These are phyloP conservation scores for Otocyon megalotis DNA, from an alignment of 2,113 vertebrate species.

Conservation along the genomic window DNA sequence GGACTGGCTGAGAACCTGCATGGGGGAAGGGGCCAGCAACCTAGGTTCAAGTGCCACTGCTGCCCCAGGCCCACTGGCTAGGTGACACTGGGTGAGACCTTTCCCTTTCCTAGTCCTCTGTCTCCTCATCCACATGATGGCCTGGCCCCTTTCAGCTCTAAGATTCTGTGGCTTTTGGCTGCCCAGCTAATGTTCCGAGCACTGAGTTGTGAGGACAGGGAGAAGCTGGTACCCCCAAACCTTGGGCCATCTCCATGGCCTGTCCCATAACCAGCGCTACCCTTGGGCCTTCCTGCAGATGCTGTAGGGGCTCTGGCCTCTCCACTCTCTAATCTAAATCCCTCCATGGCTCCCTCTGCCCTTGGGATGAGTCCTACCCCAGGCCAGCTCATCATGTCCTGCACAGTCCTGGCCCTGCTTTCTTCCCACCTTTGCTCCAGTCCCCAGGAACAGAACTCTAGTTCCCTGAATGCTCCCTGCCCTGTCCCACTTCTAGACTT, in stretches of 20 bases:
- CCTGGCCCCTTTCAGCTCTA: not conserved
- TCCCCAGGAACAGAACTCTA: not conserved
- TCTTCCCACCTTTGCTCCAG: conserved; percentile 44
- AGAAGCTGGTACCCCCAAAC: not conserved
- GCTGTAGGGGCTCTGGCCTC: not conserved
- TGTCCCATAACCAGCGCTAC: not conserved
- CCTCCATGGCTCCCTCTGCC: not conserved
- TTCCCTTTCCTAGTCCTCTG: not conserved
- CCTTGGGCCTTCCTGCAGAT: not conserved
- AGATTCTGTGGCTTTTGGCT: not conserved
- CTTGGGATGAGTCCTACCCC: not conserved
- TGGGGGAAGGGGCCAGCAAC: not conserved
- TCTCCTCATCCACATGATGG: not conserved
- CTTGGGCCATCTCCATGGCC: not conserved
- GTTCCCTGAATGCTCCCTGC: not conserved
- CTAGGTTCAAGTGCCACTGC: too few species aligned
- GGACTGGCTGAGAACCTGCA: not conserved
- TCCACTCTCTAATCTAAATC: not conserved
- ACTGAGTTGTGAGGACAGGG: not conserved
- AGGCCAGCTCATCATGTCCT: not conserved
- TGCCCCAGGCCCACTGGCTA: not conserved
- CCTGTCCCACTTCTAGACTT: conserved; percentile 64
- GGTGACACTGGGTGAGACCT: not conserved
- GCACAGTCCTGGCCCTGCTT: not conserved
- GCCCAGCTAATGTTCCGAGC: not conserved